Base-by-base conservation (phyloP, 1,140 invertebrate genomes). In the Caenorhabditis latens region DNA sequence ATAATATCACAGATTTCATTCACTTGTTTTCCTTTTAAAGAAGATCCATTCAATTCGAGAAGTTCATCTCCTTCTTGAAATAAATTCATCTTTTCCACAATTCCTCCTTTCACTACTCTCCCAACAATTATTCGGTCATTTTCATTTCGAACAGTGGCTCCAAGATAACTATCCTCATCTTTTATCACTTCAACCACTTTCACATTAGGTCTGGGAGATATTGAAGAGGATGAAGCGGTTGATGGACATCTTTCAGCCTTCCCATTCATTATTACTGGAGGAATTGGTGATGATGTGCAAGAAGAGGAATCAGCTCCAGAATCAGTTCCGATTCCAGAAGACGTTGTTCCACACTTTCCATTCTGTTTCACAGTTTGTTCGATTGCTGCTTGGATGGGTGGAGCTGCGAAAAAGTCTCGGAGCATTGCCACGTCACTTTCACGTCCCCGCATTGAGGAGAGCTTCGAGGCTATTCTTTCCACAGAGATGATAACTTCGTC, bases 1-100 rank as follows among this genome's bases (percentile, higher is more conserved):
- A 99, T 94, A 90, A 99, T 95, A 93, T 98, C 96, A 94, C 97
- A 99, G 89, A 99, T 97, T 93, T 99, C 97, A 94, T 98, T 97
- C 87, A 99, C 96, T 87, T 96, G 96, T 93, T 98, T 98, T 85
- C 97, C 97, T 86, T 97, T 95, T 96, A 99, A 96, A 92, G 97
- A 96, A 61, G 98, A 95, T 9, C 96, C 96, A 93, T 99, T 88
- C 7, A 88, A 14, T 55, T 88, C 87, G 0, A 88, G 32, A 7
- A 88, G 75, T 55, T 88, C 87, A 42, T 88, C 87, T 24, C 87
- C 86, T 83, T 86, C 86, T 57, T 88, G 98, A 58, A 99, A 93
- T 2, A 98, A 93, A 6, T 94, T 93, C 91, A 96, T 97, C 93
- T 97, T 97, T 90, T 99, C 97, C 6, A 97, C 97, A 6, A 96